A percentile compares a stretch with the other conserved stretches of the same genome.
Conservation (phyloP, 2,888 invertebrate genomes). For the Drosophila tanythrix region DNA sequence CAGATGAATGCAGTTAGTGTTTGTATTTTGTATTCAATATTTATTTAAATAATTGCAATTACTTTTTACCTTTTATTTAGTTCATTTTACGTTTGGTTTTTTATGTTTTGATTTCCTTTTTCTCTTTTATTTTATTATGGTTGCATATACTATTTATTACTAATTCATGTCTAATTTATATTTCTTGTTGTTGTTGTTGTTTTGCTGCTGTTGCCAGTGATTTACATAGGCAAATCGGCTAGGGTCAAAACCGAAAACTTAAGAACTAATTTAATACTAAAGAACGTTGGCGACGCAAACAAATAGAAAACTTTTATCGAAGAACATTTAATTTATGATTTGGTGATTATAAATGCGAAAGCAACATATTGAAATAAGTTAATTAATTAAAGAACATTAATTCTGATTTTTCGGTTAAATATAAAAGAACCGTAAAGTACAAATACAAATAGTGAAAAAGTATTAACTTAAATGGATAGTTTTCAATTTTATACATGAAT, state of each 20-base stretch:
- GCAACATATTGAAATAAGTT: slow-evolving; percentile 27
- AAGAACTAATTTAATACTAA: slow-evolving; percentile 73
- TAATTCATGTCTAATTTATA: slow-evolving; percentile 51
- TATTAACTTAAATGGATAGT: not conserved
- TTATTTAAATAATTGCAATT: slow-evolving; percentile 78
- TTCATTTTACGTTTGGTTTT: slow-evolving; percentile 35
- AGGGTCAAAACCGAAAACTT: slow-evolving; percentile 49
- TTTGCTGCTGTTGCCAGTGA: slow-evolving; percentile 31
- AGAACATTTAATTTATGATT: slow-evolving; percentile 4
- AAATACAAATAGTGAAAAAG: not conserved
- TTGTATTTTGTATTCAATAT: slow-evolving; percentile 71
- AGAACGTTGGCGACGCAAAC: slow-evolving; percentile 26
- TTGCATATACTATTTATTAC: slow-evolving; percentile 52
- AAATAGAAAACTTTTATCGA: not conserved
- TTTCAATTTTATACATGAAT: slow-evolving; percentile 17
- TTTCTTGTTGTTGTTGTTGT: slow-evolving; percentile 42
- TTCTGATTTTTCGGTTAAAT: not conserved
- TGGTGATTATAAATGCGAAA: slow-evolving; percentile 33
- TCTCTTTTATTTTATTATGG: slow-evolving; percentile 15
- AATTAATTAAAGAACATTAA: not conserved
- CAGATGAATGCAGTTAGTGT: not conserved
- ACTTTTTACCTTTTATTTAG: slow-evolving; percentile 51
- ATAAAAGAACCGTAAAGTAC: not conserved
- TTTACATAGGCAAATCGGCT: slow-evolving; percentile 40
- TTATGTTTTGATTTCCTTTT: slow-evolving; percentile 22